Percentiles rank a stretch among this genome's conserved stretches.
Evolutionary conservation across 2,113 vertebrate genomes (phyloP).

Genomic region (Coturnix japonica): DNA sequence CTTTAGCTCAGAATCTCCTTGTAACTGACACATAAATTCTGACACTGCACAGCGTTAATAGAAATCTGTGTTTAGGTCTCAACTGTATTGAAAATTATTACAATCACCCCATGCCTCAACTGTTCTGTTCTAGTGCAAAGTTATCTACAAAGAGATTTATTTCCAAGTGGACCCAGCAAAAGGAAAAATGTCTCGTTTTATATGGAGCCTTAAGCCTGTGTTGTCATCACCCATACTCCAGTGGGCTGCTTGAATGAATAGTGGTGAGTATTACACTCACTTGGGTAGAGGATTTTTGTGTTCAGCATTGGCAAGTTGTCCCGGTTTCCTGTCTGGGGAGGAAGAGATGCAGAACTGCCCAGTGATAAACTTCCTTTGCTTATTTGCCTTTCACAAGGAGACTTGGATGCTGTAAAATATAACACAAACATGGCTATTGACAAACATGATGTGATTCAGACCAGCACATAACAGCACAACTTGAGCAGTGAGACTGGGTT

Average conservation of each 20-base stretch:
- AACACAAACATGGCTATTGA: not conserved
- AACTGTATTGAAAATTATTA: not conserved
- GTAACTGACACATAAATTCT: not conserved
- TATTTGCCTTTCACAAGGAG: conserved; percentile 91
- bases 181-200: not conserved
- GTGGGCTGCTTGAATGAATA: not conserved
- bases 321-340: conserved; percentile 85
- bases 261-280: conserved; percentile 74
- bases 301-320: conserved; percentile 90
- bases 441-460: not conserved
- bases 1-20: not conserved
- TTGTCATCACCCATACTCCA: not conserved
- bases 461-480: not conserved
- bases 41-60: not conserved
- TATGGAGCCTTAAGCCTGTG: not conserved
- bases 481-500: not conserved
- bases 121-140: not conserved
- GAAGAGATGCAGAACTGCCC: conserved; percentile 90
- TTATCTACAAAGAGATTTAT: not conserved
- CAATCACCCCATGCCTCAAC: not conserved
- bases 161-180: not conserved
- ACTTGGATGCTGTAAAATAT: conserved; percentile 81
- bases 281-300: conserved; percentile 90
- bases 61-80: not conserved
- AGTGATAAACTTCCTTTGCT: conserved; percentile 84